phyloP scores from a whole-genome alignment of 1,140 invertebrate species.

The Amphibalanus amphitrite region DNA sequence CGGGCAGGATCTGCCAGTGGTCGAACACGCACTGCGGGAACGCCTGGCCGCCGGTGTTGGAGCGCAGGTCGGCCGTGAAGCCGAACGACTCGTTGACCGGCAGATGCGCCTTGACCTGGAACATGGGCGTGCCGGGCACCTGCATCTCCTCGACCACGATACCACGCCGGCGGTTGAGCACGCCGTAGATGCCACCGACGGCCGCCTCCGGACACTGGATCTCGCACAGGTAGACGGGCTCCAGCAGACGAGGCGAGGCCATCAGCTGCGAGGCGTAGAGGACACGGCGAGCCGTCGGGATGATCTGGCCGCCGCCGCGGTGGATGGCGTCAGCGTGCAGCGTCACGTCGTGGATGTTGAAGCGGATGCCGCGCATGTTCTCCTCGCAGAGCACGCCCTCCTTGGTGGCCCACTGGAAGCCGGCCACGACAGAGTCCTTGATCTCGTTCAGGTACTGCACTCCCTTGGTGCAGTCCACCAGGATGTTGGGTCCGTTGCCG shows the following conservation, averaged over 20 bases:
- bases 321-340: slow-evolving; percentile 99
- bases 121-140: slow-evolving; percentile 93
- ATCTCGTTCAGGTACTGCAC: slow-evolving; percentile 95
- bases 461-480: slow-evolving; percentile 97
- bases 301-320: slow-evolving; percentile 99
- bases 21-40: slow-evolving; percentile 99
- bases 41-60: slow-evolving; percentile 96
- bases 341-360: slow-evolving; percentile 98
- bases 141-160: slow-evolving; percentile 85
- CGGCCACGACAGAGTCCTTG: slow-evolving; percentile 97
- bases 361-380: slow-evolving; percentile 89
- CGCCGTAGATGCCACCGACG: slow-evolving; percentile 89
- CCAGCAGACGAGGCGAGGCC: slow-evolving; percentile 81
- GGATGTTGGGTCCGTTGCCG: slow-evolving; percentile 89
- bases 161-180: slow-evolving; percentile 89
- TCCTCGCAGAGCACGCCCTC: slow-evolving; percentile 98
- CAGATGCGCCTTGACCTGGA: slow-evolving; percentile 94
- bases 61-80: slow-evolving; percentile 95
- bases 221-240: slow-evolving; percentile 97
- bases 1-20: slow-evolving; percentile 96
- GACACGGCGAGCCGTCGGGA: slow-evolving; percentile 94
- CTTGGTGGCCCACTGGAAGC: slow-evolving; percentile 99
- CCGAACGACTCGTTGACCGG: slow-evolving; percentile 98
- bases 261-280: slow-evolving; percentile 91
- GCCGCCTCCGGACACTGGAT: slow-evolving; percentile 95